phyloP scores from a whole-genome alignment of 2,113 vertebrate species.

The Caloenas nicobarica region DNA sequence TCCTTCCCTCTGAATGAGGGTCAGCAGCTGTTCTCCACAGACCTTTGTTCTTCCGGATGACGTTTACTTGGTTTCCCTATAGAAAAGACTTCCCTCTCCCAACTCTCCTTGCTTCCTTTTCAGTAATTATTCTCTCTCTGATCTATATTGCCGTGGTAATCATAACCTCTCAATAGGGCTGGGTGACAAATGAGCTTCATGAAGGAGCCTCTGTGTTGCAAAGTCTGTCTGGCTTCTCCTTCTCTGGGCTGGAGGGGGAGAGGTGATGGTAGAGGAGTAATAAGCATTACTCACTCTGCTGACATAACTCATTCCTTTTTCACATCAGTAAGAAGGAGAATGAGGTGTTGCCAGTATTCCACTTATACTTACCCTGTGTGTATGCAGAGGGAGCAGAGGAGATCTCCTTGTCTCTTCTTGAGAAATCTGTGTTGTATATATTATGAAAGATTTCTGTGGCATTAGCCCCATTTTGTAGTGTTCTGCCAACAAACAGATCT shows the following conservation, averaged over 20 bases:
- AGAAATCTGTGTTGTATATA: background rate
- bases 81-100: conserved; percentile 4
- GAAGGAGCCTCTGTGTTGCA: background rate
- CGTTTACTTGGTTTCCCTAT: background rate
- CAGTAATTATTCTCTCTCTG: conserved; percentile 5
- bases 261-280: background rate
- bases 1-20: conserved; percentile 1
- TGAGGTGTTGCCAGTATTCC: background rate
- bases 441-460: background rate
- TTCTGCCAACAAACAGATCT: background rate
- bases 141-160: background rate
- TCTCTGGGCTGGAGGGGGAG: background rate
- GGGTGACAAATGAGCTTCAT: background rate
- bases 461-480: background rate
- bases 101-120: background rate
- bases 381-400: background rate
- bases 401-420: background rate
- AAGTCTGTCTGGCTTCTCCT: conserved; percentile 7
- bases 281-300: background rate
- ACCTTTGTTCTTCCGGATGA: conserved; percentile 37
- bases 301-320: background rate
- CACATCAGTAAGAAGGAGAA: background rate
- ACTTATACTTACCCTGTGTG: fast-evolving
- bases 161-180: background rate
- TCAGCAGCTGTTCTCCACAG: conserved; percentile 39